Percentiles rank a stretch among this genome's conserved stretches.
These are phyloP conservation scores for Ophion ellenae DNA, from an alignment of 2,888 invertebrate genomes.

Conservation along the genomic window DNA sequence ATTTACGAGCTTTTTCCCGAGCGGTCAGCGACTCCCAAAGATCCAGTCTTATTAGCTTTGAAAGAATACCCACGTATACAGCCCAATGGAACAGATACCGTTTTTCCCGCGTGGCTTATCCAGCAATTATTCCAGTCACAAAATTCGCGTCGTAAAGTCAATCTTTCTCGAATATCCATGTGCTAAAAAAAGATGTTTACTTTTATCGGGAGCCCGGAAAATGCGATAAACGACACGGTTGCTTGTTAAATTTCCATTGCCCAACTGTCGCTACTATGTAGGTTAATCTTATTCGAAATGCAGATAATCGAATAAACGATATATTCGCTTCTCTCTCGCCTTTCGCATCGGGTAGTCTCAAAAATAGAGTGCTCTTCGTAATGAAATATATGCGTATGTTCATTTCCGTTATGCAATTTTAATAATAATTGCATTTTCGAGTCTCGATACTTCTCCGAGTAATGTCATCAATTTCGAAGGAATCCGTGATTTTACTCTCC, in stretches of 20 bases:
- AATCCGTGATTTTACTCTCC: slow-evolving; percentile 2
- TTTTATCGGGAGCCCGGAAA: slow-evolving; percentile 19
- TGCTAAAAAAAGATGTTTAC: slow-evolving; percentile 12
- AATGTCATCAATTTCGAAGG: slow-evolving; percentile 5
- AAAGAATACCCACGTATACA: neutral
- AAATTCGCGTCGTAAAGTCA: slow-evolving; percentile 43
- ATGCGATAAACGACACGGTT: slow-evolving; percentile 29
- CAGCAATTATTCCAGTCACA: slow-evolving; percentile 40
- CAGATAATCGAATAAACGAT: slow-evolving; percentile 2
- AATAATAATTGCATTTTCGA: slow-evolving; percentile 17
- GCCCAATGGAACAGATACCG: neutral
- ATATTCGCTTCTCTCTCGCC: neutral
- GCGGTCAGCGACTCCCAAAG: slow-evolving; percentile 12
- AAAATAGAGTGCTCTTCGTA: neutral
- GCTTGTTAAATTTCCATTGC: slow-evolving; percentile 40
- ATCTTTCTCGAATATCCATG: neutral
- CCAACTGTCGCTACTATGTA: slow-evolving; percentile 30
- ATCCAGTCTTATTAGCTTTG: slow-evolving; percentile 28
- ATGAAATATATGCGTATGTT: neutral
- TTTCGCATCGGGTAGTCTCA: neutral
- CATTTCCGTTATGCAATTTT: neutral
- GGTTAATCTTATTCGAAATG: slow-evolving; percentile 28
- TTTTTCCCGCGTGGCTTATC: slow-evolving; percentile 18
- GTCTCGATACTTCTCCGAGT: neutral
- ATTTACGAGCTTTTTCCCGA: slow-evolving; percentile 38